Conservation (phyloP, 1,140 invertebrate genomes). For the Trichonephila inaurata region DNA sequence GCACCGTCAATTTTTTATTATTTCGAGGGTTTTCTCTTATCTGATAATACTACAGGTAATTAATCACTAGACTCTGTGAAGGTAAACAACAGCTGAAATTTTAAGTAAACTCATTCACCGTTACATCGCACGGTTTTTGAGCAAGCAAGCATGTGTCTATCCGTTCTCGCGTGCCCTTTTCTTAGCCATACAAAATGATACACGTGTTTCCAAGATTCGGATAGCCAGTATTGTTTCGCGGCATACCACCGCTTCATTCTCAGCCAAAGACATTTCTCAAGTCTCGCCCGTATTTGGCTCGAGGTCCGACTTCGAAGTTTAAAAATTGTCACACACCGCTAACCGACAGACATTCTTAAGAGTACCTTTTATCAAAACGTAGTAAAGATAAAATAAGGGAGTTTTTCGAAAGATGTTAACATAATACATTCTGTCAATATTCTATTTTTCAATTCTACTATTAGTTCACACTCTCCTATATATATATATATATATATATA, state of each 20-base stretch:
- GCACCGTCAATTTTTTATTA: too few relatives aligned
- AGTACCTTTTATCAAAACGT: constrained; percentile 13
- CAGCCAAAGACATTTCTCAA: constrained; percentile 37
- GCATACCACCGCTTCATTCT: not conserved
- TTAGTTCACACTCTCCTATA: too few relatives aligned
- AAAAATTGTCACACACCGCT: constrained; percentile 6
- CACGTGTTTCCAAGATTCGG: not conserved
- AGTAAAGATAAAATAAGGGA: too few relatives aligned
- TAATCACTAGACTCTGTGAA: too few relatives aligned
- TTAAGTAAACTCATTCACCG: not conserved
- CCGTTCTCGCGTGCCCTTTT: not conserved
- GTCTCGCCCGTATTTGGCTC: constrained; percentile 28
- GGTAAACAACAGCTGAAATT: not conserved
- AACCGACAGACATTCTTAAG: constrained; percentile 17
- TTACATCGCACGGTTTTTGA: not conserved
- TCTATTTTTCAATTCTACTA: too few relatives aligned
- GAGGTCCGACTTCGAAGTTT: not conserved
- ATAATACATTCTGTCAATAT: not conserved
- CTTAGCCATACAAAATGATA: not conserved
- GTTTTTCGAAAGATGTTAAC: not conserved
- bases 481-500: too few relatives aligned
- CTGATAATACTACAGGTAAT: too few relatives aligned
- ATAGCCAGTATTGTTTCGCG: not conserved
- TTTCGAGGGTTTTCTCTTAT: too few relatives aligned
- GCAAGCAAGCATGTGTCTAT: not conserved